Evolutionary conservation across 2,113 vertebrate species (phyloP).

Genomic region (Lynx canadensis): DNA sequence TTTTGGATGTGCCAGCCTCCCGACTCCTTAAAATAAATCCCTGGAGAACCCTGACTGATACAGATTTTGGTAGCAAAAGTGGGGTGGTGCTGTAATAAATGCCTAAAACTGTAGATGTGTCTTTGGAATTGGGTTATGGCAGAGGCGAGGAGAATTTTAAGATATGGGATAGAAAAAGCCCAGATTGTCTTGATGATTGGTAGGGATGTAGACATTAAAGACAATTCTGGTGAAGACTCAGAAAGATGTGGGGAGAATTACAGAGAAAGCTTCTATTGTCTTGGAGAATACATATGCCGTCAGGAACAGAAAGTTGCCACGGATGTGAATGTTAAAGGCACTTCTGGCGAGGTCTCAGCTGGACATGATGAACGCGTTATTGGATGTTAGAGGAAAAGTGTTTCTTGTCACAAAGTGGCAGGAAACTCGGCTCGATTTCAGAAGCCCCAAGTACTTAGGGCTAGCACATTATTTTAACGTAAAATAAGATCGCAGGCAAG

Average conservation of each 20-base stretch:
- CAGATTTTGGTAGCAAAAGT: not conserved
- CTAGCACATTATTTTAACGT: not conserved
- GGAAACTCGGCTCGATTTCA: not conserved
- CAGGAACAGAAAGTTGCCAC: not conserved
- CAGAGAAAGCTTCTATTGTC: not conserved
- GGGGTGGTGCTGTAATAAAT: not conserved
- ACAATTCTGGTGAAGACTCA: not conserved
- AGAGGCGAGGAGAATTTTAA: not conserved
- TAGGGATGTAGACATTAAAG: not conserved
- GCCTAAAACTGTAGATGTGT: not conserved
- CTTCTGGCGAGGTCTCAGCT: not conserved
- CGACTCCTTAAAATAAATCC: conserved; percentile 22
- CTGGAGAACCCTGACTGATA: not conserved
- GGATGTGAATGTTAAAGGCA: not conserved
- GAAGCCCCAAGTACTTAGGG: not conserved
- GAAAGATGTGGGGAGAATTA: not conserved
- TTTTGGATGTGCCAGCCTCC: not conserved
- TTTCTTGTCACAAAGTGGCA: not conserved
- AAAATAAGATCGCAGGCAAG: not conserved
- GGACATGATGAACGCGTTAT: not conserved
- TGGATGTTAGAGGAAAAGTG: not conserved
- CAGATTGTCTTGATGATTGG: not conserved
- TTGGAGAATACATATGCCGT: not conserved
- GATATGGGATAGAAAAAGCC: not conserved
- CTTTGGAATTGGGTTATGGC: not conserved